Conservation (phyloP, 2,797 vertebrate species). For the Distichodus sexfasciatus region DNA sequence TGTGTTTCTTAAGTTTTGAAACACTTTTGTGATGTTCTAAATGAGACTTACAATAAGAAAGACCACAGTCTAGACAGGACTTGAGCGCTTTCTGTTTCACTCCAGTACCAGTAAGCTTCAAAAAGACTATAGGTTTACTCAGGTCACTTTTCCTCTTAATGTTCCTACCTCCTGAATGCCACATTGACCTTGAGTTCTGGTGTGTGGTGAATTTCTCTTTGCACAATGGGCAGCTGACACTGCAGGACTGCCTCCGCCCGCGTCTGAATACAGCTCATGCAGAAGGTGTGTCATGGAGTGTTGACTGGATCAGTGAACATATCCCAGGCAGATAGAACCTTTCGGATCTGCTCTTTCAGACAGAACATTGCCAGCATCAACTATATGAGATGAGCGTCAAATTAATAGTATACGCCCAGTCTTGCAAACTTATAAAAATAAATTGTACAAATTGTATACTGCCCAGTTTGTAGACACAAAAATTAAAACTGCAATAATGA, state of each 20-base stretch:
- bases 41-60: slow-evolving; percentile 25
- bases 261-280: slow-evolving; percentile 9
- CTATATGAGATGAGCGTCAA: too few relatives aligned
- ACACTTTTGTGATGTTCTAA: slow-evolving; percentile 26
- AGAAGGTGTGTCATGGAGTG: slow-evolving; percentile 42
- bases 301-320: slow-evolving; percentile 32
- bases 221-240: slow-evolving; percentile 17
- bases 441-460: too few relatives aligned
- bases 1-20: slow-evolving; percentile 24
- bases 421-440: too few relatives aligned
- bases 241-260: neutral
- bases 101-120: slow-evolving; percentile 22
- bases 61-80: slow-evolving; percentile 23
- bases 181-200: slow-evolving; percentile 31
- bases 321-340: slow-evolving; percentile 15
- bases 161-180: slow-evolving; percentile 17
- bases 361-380: neutral
- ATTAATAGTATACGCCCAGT: too few relatives aligned
- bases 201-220: slow-evolving; percentile 7
- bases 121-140: neutral
- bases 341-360: slow-evolving; percentile 1
- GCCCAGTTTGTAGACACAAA: too few relatives aligned
- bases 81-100: slow-evolving; percentile 21
- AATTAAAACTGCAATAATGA: too few relatives aligned
- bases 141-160: neutral